Percentiles rank a stretch among this genome's conserved stretches.
Conservation (phyloP, 2,888 invertebrate genomes). For the Pammene aurita region DNA sequence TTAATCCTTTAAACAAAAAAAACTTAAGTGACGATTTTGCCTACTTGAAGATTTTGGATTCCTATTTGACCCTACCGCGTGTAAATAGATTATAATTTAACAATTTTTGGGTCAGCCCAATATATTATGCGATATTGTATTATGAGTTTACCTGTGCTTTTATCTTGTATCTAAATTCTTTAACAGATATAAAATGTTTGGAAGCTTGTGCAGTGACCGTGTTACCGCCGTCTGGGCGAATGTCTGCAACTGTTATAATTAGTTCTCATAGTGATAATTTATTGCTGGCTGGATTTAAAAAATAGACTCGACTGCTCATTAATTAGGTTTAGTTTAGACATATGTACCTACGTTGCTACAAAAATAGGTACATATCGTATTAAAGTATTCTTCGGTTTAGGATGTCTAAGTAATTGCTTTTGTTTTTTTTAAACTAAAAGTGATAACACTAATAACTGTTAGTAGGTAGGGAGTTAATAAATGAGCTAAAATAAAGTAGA, state of each 20-base stretch:
- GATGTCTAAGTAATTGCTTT: not conserved
- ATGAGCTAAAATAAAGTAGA: no score
- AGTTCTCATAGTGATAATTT: conserved; percentile 48
- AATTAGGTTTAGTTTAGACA: conserved; percentile 40
- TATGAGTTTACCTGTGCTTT: not conserved
- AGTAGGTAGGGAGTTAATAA: no score
- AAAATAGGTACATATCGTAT: not conserved
- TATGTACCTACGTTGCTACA: not conserved
- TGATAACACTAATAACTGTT: no score
- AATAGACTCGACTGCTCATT: conserved; percentile 41
- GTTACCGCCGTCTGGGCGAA: conserved; percentile 48
- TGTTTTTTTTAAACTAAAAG: no score
- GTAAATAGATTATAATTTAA: no score
- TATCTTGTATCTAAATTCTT: conserved; percentile 33
- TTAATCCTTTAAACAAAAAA: no score
- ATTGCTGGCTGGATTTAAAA: conserved; percentile 45
- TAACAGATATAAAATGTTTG: conserved; percentile 43
- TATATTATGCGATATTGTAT: no score
- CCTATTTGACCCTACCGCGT: no score
- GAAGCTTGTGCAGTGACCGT: conserved; percentile 49
- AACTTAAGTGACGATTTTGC: no score
- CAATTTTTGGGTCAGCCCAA: no score
- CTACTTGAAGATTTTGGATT: no score
- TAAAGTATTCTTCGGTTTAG: not conserved
- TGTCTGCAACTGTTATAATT: conserved; percentile 49